A percentile compares a stretch with the other conserved stretches of the same genome.
Conservation (phyloP, 2,888 invertebrate genomes). For the Argyresthia albistria region DNA sequence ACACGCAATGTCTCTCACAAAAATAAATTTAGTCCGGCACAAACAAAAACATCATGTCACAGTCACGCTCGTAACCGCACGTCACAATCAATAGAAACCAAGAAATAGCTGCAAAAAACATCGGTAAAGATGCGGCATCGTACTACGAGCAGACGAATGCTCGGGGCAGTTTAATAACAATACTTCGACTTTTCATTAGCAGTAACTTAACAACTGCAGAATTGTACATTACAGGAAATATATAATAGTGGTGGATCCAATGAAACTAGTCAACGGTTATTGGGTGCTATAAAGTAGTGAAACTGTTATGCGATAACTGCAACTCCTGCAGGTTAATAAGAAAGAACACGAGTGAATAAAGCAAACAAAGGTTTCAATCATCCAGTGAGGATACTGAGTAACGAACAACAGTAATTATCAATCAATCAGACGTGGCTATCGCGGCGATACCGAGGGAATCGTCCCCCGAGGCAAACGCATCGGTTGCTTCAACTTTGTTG, state of each 20-base stretch:
- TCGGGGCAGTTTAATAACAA: constrained; percentile 37
- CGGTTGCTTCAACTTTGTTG: constrained; percentile 17
- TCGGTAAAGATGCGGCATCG: constrained; percentile 22
- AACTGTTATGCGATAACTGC: neutral
- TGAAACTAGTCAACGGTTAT: neutral
- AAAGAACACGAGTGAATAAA: neutral
- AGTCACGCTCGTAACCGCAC: constrained; percentile 5
- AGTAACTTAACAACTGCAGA: constrained; percentile 44
- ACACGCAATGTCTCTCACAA: constrained; percentile 14
- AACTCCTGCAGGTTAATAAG: neutral
- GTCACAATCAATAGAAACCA: constrained; percentile 15
- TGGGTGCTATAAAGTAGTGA: neutral
- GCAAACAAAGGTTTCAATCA: constrained; percentile 1
- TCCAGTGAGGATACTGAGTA: constrained; percentile 2
- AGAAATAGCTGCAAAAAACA: constrained; percentile 8
- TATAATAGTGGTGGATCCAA: constrained; percentile 9
- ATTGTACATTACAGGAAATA: constrained; percentile 23
- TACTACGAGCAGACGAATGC: constrained; percentile 22
- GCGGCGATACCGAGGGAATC: constrained; percentile 16
- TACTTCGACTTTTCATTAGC: constrained; percentile 53
- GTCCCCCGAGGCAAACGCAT: constrained; percentile 27
- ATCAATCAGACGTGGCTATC: constrained; percentile 35
- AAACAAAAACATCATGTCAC: constrained; percentile 7
- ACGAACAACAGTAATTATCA: constrained; percentile 44
- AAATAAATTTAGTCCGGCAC: constrained; percentile 9